Base-by-base conservation (phyloP, 2,113 vertebrate genomes). In the Chionodraco myersi region DNA sequence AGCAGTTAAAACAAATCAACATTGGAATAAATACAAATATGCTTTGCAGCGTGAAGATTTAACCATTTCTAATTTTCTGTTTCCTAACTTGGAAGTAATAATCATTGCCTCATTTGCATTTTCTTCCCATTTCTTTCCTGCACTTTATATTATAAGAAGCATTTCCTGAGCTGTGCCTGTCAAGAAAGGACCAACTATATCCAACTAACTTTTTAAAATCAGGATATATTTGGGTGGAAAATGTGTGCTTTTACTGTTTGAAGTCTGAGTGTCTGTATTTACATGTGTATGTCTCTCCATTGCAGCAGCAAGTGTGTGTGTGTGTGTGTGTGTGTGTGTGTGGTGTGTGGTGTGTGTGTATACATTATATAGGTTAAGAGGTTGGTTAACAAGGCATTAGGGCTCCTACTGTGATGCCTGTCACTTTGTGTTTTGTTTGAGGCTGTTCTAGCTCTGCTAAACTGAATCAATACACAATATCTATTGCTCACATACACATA, bases 391-490 rank as follows among this genome's bases (percentile, higher is more conserved):
- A 70, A 79, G 77, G 77, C 70, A 85, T 89, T 89, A 92, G 75
- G 12, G 62, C 47, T 74, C 77, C 74, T 30, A 52, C 64, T 70
- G 36, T 67, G 77, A 78, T 85, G 75, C 76, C 80, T 87, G 86
- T 86, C 88, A 92, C 65, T 91, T 78, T 68, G 56, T 74, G 51
- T 86, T 77, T 69, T 84, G 77, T 91, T 84, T 80, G 60, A 72
- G n/a, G 48, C 80, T 63, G 62, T 51, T 81, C 80, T 83, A 82
- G 75, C 75, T 85, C 82, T 12, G 66, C 69, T 88, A 75, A 85
- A 76, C 72, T 66, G 45, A 91, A 92, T 92, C 77, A 71, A 88
- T 90, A 89, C 61, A 78, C 68, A 83, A 75, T 63, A 83, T 72
- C 74, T 69, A 13, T 41, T 66, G 64, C 81, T 85, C 48, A 49